Evolutionary conservation across 2,888 invertebrate genomes (phyloP).

Genomic region (Polymixis flavicincta): DNA sequence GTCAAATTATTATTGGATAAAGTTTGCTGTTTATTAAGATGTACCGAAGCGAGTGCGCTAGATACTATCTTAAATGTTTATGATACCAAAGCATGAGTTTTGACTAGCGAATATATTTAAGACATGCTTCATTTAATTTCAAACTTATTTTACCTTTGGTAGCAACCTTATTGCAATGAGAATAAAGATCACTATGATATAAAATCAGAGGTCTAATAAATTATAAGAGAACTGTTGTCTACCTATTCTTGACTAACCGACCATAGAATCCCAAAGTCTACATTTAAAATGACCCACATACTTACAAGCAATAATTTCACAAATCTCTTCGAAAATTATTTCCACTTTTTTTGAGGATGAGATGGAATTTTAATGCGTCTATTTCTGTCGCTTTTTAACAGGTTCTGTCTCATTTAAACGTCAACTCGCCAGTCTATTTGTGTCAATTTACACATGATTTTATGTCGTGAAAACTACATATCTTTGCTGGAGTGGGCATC

Average conservation of each 20-base stretch:
- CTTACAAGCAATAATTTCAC: constrained; percentile 29
- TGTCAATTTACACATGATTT: constrained; percentile 71
- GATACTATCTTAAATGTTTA: constrained; percentile 38
- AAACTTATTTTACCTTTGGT: neutral
- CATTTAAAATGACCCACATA: constrained; percentile 31
- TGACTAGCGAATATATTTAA: constrained; percentile 18
- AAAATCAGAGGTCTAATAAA: neutral
- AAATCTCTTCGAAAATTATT: constrained; percentile 18
- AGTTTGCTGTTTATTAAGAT: constrained; percentile 51
- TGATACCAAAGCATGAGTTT: constrained; percentile 26
- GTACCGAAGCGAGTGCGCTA: constrained; percentile 24
- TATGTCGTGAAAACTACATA: constrained; percentile 65
- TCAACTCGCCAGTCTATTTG: constrained; percentile 57
- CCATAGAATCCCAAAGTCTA: constrained; percentile 2
- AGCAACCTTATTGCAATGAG: neutral
- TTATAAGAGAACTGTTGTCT: neutral
- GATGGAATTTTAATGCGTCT: constrained; percentile 55
- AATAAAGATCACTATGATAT: neutral
- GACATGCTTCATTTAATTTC: neutral
- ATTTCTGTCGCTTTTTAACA: constrained; percentile 58
- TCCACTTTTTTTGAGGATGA: constrained; percentile 40
- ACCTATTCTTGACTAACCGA: constrained; percentile 10
- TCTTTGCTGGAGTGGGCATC: constrained; percentile 45
- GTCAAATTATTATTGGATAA: constrained; percentile 57
- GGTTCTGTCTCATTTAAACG: constrained; percentile 54